Conservation (phyloP, 2,113 vertebrate genomes). For the Poeciliopsis prolifica region DNA sequence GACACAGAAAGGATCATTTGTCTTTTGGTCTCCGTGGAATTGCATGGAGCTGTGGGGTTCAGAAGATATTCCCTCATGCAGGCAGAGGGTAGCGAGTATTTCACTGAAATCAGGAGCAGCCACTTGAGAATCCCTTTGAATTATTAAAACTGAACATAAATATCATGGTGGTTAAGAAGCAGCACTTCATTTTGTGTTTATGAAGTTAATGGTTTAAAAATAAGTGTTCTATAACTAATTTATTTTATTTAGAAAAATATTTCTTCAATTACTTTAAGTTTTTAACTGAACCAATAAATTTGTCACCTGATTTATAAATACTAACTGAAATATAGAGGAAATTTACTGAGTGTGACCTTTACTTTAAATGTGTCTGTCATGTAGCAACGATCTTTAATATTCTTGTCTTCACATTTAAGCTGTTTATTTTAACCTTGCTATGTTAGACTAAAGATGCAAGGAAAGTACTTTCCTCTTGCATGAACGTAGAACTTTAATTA, state of each 20-base stretch:
- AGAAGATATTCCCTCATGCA: constrained; percentile 46
- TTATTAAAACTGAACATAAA: constrained; percentile 16
- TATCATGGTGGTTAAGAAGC: not conserved
- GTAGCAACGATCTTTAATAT: not conserved
- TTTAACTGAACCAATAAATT: not conserved
- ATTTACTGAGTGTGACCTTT: not conserved
- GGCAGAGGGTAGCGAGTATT: constrained; percentile 22
- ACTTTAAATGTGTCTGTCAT: not conserved
- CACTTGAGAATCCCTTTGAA: constrained; percentile 21
- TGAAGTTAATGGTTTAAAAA: not conserved
- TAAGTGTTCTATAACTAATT: not conserved
- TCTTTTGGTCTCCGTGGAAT: constrained; percentile 70
- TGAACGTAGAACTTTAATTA: not conserved
- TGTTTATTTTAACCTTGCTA: not conserved
- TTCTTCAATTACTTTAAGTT: too few relatives aligned
- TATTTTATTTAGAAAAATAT: too few relatives aligned
- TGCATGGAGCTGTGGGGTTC: constrained; percentile 48
- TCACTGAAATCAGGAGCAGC: constrained; percentile 32
- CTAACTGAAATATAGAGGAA: not conserved
- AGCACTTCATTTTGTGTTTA: not conserved
- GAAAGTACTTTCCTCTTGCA: not conserved
- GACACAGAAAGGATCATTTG: constrained; percentile 73
- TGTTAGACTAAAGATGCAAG: not conserved
- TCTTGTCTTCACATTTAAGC: too few relatives aligned
- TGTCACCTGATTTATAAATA: not conserved